Conservation (phyloP, 2,888 invertebrate species). For the Acanthacorydalis orientalis region DNA sequence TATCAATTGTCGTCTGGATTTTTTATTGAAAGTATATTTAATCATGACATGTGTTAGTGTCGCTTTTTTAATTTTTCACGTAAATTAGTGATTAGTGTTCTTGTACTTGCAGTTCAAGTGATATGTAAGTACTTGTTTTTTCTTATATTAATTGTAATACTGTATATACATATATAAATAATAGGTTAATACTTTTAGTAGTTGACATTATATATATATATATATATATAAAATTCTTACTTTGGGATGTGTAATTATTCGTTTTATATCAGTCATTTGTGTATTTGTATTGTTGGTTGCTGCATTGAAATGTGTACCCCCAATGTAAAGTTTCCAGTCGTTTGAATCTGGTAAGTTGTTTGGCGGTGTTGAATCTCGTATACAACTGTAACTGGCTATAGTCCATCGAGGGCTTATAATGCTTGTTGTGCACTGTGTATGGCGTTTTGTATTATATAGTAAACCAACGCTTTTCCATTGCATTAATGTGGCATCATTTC, state of each 20-base stretch:
- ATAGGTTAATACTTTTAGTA: too few species aligned
- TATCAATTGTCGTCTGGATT: too few species aligned
- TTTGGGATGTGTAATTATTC: slow-evolving; percentile 36
- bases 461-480: slow-evolving; percentile 41
- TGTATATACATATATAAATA: background rate
- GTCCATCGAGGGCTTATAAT: slow-evolving; percentile 31
- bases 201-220: background rate
- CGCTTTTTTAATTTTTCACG: too few species aligned
- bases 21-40: too few species aligned
- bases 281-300: slow-evolving; percentile 19
- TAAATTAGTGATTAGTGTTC: too few species aligned
- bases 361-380: slow-evolving; percentile 13
- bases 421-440: slow-evolving; percentile 30
- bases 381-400: slow-evolving; percentile 30
- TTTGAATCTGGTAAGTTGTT: slow-evolving; percentile 6
- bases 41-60: too few species aligned
- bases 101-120: too few species aligned
- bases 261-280: slow-evolving; percentile 22
- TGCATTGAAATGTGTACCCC: slow-evolving; percentile 21
- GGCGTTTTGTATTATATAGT: slow-evolving; percentile 26
- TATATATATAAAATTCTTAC: slow-evolving; percentile 15
- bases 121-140: too few species aligned
- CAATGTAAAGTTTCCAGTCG: slow-evolving; percentile 23
- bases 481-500: slow-evolving; percentile 28
- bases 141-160: too few species aligned